Evolutionary conservation across 92 coral and sea anemone genomes (phyloP).

Genomic region (Epizoanthus stellaris): DNA sequence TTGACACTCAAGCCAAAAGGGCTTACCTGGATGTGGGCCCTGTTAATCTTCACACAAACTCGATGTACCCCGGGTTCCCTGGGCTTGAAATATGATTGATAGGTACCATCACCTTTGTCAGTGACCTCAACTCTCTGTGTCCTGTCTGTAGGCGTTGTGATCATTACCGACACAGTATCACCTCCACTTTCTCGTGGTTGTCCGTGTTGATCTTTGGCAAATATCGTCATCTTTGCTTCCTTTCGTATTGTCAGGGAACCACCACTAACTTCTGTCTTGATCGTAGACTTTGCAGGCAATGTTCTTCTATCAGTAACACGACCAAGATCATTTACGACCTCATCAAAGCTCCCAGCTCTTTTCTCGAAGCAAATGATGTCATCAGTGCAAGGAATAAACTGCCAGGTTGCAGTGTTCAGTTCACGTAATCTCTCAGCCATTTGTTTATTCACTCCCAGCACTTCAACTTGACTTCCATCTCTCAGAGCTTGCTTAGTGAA

Average conservation of each 20-base stretch:
- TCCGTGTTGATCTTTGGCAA: too few relatives aligned
- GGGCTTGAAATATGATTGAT: not conserved
- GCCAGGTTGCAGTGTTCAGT: conserved; percentile 12
- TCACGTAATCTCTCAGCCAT: conserved; percentile 30
- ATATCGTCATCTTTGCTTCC: not conserved
- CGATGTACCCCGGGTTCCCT: not conserved
- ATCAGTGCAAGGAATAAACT: not conserved
- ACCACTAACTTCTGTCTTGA: not conserved
- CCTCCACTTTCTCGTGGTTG: too few relatives aligned
- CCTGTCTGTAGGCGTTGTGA: not conserved
- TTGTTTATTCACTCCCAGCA: conserved; percentile 39
- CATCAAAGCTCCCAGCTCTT: not conserved
- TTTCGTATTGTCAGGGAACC: too few relatives aligned
- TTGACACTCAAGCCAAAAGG: not conserved
- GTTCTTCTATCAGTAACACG: not conserved
- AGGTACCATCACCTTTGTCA: not conserved
- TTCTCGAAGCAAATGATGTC: not conserved
- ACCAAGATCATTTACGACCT: not conserved
- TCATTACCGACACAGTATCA: not conserved
- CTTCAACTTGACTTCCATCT: conserved; percentile 43
- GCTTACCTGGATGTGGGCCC: too few relatives aligned
- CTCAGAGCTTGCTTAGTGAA: conserved; percentile 48
- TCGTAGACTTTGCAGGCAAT: not conserved
- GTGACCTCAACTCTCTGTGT: too few relatives aligned
- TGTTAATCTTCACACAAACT: not conserved